Conservation (phyloP, 2,113 vertebrate species). For the Sisor rabdophorus region DNA sequence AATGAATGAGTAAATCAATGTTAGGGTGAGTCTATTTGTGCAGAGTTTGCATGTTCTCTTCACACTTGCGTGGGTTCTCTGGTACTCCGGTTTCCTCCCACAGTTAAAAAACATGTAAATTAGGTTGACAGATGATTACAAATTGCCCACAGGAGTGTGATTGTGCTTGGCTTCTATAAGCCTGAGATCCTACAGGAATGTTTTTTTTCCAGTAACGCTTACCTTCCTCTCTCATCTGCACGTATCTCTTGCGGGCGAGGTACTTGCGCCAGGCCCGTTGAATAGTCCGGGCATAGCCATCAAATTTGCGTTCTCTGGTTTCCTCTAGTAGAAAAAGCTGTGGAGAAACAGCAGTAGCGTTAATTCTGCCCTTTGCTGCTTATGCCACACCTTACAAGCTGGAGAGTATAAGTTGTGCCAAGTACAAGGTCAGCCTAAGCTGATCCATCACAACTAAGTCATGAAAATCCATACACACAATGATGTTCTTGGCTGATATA, state of each 20-base stretch:
- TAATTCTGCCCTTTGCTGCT: not conserved
- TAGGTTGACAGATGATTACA: no score
- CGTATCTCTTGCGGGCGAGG: constrained; percentile 85
- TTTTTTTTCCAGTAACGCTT: constrained; percentile 27
- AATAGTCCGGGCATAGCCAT: constrained; percentile 89
- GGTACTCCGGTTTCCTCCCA: no score
- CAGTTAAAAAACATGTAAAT: no score
- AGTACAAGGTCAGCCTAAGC: not conserved
- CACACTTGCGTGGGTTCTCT: no score
- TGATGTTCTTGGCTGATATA: not conserved
- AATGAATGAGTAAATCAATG: no score
- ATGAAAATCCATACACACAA: not conserved
- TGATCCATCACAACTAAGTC: not conserved
- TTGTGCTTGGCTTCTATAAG: no score
- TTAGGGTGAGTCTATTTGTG: no score
- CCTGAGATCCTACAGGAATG: not conserved
- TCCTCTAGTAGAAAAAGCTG: constrained; percentile 96
- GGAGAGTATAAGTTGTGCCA: not conserved
- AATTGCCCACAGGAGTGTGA: no score
- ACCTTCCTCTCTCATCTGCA: constrained; percentile 99
- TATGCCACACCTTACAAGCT: not conserved
- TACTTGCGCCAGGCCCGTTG: constrained; percentile 94
- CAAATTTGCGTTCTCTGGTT: constrained; percentile 94
- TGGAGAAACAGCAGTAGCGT: constrained; percentile 3
- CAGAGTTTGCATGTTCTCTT: no score